phyloP scores from a whole-genome alignment of 1,140 invertebrate genomes.

The Arion vulgaris region DNA sequence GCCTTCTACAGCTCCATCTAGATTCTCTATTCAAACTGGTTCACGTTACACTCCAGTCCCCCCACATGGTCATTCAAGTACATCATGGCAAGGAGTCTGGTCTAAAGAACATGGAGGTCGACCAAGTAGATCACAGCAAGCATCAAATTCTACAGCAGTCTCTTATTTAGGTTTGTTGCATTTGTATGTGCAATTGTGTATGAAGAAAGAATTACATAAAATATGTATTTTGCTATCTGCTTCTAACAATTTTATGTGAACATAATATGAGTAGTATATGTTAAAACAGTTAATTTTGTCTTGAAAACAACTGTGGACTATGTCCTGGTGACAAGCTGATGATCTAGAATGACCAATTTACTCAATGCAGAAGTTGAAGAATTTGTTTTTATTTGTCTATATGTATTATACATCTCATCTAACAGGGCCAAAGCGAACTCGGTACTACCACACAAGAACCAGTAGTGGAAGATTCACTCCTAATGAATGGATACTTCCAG shows the following conservation, averaged over 20 bases:
- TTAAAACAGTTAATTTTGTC: too few relatives aligned
- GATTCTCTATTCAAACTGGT: background rate
- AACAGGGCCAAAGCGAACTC: conserved; percentile 65
- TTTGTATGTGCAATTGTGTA: too few relatives aligned
- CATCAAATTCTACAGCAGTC: background rate
- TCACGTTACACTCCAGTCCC: background rate
- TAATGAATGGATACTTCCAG: conserved; percentile 70
- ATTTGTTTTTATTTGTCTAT: too few relatives aligned
- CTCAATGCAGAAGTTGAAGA: too few relatives aligned
- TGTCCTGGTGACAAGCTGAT: too few relatives aligned
- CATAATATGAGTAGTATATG: too few relatives aligned
- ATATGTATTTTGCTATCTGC: too few relatives aligned
- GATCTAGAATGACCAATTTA: too few relatives aligned
- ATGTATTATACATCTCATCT: background rate
- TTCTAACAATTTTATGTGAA: too few relatives aligned
- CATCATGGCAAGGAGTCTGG: background rate
- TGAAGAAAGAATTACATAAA: too few relatives aligned
- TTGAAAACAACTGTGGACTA: too few relatives aligned
- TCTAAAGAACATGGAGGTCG: background rate
- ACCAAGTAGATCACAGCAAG: background rate
- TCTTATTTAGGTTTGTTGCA: conserved; percentile 1
- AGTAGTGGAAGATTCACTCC: conserved; percentile 61
- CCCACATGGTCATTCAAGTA: background rate
- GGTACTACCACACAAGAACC: conserved; percentile 63
- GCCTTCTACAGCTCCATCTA: background rate